Conservation (phyloP, 2,113 vertebrate genomes). For the Aegotheles bennettii region DNA sequence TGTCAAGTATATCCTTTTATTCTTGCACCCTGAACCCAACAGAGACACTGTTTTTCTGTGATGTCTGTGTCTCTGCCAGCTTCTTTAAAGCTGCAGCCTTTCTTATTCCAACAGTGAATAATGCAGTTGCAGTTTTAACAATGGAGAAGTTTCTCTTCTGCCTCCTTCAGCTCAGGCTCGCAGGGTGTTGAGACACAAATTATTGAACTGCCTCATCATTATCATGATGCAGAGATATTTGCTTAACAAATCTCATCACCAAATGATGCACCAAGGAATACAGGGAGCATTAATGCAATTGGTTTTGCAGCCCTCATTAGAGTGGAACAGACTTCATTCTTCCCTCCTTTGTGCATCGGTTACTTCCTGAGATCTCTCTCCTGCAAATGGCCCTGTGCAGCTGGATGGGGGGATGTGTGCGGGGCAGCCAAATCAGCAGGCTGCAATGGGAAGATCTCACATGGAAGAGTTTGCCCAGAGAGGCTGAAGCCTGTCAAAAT, state of each 20-base stretch:
- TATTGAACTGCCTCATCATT: not conserved
- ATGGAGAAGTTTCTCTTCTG: not conserved
- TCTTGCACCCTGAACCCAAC: not conserved
- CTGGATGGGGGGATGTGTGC: not conserved
- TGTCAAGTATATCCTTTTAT: not conserved
- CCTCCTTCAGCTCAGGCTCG: not conserved
- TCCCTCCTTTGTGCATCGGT: not conserved
- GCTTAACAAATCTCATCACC: not conserved
- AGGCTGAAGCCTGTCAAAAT: not conserved
- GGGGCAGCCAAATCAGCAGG: not conserved
- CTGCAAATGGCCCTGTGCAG: not conserved
- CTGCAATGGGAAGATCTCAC: not conserved
- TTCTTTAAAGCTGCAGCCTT: not conserved
- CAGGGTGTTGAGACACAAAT: not conserved
- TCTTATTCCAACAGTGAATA: not conserved
- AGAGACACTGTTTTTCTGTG: not conserved
- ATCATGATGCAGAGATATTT: not conserved
- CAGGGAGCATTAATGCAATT: not conserved
- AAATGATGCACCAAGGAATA: not conserved
- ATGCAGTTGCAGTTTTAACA: not conserved
- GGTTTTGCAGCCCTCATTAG: not conserved
- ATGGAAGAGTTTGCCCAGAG: not conserved
- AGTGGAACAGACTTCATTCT: not conserved
- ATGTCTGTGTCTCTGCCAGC: not conserved
- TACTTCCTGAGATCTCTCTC: not conserved